Base-by-base conservation (phyloP, 92 coral and sea anemone species). In the Galaxea fascicularis region DNA sequence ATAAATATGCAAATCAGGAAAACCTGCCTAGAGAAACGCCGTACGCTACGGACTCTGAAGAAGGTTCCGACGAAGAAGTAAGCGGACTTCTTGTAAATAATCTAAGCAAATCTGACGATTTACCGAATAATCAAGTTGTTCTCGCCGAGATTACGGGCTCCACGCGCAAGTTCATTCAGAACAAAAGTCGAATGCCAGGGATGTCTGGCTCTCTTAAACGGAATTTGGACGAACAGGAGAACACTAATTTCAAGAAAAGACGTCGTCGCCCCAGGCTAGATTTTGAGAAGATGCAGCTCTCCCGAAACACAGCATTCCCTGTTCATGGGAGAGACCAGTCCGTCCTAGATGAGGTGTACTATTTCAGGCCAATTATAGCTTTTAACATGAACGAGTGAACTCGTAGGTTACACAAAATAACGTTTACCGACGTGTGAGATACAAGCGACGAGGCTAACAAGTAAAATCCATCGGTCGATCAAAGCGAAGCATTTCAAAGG, bases 261-360 rank as follows among this genome's bases (percentile, higher is more conserved):
- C 87, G 91, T 29, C 87, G 91, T 29, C 80, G 98, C 76, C 98
- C 98, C 12, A 87, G 95, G 28, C 82, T 95, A 25, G 94, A 95
- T 87, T 95, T 95, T 81, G 95, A 95, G 44, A 95, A 95, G 86
- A 95, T 95, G 93, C 93, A 88, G 29, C 94, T 89, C 75, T 93
- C 97, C n/a, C 88, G 86, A 60, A 79, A 77, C 56, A 80, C n/a
- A 1, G 11, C 41, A 22, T 26, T 56, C 39, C 78, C 57, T 25
- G 39, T 35, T 45, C 44, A 65, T 12, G 10, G 26, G 11, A 82
- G 57, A 28, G 86, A 82, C 24, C 77, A 46, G 12, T 71, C 78
- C 26, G 35, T 82, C 47, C n/a, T 82, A 15, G 86, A 82, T 24
- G 78, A 82, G 77, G 71, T 82, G 57, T 82, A n/a, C n/a, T n/a